Base-by-base conservation (phyloP, 2,888 invertebrate genomes). In the Pelosia muscerda region DNA sequence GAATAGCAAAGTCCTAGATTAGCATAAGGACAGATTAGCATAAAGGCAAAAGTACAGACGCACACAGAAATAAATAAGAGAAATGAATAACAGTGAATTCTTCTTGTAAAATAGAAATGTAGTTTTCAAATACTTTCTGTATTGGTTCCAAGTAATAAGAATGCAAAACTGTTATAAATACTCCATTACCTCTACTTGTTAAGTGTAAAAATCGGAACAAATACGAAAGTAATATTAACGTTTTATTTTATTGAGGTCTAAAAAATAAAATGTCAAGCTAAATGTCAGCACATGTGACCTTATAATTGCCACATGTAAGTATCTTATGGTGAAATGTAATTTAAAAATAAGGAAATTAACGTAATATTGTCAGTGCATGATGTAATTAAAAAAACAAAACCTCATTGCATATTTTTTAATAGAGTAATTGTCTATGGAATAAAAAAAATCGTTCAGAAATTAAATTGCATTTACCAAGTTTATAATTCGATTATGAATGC, bases 241-340 rank as follows among this genome's bases (percentile, higher is more conserved):
- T 56, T 64, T 63, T 68, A 64, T 73, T 68, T 72, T 73, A 67
- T 64, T 72, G 64, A 26, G 34, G 26, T 55, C 65, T 65, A 65
- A 75, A 69, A 67, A 75, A 73, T 67, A 58, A 55, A 77, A 77
- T 77, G 77, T 69, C 77, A 75, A 57, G 55, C 60, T 66, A 71
- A 77, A 77, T 75, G 78, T 13, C 68, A 73, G 11, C 28, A n/a
- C 64, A 62, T 31, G 22, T 72, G 76, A 79, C 78, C 78, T 78
- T 76, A 76, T 71, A 73, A 66, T 63, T 68, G 70, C 60, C 26
- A 11, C 68, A 68, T 31, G 60, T 53, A 67, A 34, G 65, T 60
- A 22, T 23, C 61, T 38, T 62, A 28, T 57, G 64, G 25, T 42
- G 59, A 67, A 67, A 66, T 55, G 10, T 31, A 34, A 54, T 54